A percentile compares a stretch with the other conserved stretches of the same genome.
Conservation (phyloP, 2,888 invertebrate genomes). For the Arge pagana region DNA sequence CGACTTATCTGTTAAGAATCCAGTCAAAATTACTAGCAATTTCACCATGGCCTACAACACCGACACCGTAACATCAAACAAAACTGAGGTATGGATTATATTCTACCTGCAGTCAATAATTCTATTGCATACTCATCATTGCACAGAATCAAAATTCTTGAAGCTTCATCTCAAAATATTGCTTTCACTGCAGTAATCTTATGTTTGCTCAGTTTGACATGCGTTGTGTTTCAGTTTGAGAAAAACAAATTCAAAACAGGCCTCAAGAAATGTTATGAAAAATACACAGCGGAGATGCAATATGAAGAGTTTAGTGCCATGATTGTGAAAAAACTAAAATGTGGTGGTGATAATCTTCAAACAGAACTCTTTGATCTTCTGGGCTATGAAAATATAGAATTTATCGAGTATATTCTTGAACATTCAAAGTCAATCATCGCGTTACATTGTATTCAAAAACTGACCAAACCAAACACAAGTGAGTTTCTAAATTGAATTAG, state of each 20-base stretch:
- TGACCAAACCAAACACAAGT: conserved; percentile 26
- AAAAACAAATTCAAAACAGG: conserved; percentile 63
- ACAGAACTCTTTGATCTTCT: conserved; percentile 86
- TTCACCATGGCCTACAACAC: conserved; percentile 45
- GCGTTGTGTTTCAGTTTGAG: conserved; percentile 62
- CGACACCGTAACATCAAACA: conserved; percentile 21
- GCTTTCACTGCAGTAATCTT: conserved; percentile 29
- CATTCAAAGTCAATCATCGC: conserved; percentile 43
- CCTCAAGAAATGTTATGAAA: conserved; percentile 61
- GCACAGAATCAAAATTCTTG: no score
- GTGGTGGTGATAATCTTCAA: conserved; percentile 66
- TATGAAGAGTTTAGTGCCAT: conserved; percentile 66
- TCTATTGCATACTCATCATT: conserved; percentile 9
- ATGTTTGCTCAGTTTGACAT: conserved; percentile 24
- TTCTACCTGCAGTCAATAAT: background rate
- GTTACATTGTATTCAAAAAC: conserved; percentile 32
- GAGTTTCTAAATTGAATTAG: background rate
- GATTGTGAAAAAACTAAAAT: conserved; percentile 65
- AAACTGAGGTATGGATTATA: conserved; percentile 32
- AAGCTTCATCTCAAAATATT: no score
- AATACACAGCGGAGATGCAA: conserved; percentile 58
- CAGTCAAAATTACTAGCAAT: conserved; percentile 35
- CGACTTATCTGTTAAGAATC: conserved; percentile 39
- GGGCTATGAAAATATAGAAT: conserved; percentile 72
- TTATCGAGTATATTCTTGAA: conserved; percentile 49